These are phyloP conservation scores for Gibbula magus DNA, from an alignment of 2,888 invertebrate genomes.

Conservation along the genomic window DNA sequence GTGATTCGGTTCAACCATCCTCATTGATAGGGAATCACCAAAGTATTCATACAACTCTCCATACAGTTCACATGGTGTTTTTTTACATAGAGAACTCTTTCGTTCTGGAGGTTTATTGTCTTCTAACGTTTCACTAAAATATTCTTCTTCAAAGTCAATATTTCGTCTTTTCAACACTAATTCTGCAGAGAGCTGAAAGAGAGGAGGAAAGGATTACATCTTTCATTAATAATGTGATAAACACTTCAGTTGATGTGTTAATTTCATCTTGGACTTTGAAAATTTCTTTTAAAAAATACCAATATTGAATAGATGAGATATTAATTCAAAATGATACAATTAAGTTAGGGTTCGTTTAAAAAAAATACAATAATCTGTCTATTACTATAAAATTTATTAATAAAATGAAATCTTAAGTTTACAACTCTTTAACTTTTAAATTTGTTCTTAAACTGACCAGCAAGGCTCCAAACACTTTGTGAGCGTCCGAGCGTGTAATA, in stretches of 20 bases:
- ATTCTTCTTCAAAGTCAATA: conserved; percentile 47
- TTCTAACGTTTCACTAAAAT: conserved; percentile 3
- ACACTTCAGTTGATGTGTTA: too few species aligned
- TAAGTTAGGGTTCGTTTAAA: too few species aligned
- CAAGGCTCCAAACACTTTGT: conserved; percentile 72
- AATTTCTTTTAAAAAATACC: too few species aligned
- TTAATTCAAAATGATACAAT: too few species aligned
- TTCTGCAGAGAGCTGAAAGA: conserved; percentile 62
- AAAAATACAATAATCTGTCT: too few species aligned
- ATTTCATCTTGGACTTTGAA: too few species aligned
- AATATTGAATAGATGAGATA: too few species aligned
- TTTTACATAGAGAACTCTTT: not conserved
- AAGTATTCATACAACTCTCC: conserved; percentile 70
- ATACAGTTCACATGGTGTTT: conserved; percentile 51
- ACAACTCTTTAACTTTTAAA: not conserved
- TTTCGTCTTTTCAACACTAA: conserved; percentile 53
- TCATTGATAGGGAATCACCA: conserved; percentile 70
- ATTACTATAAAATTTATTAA: too few species aligned
- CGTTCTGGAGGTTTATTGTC: not conserved
- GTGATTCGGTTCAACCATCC: conserved; percentile 60
- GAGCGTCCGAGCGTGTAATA: conserved; percentile 66
- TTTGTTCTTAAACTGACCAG: conserved; percentile 55
- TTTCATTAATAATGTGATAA: too few species aligned
- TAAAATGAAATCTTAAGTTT: too few species aligned
- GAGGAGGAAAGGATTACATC: conserved; percentile 3